Evolutionary conservation across 2,888 invertebrate genomes (phyloP).

Genomic region (Ametastegia equiseti): DNA sequence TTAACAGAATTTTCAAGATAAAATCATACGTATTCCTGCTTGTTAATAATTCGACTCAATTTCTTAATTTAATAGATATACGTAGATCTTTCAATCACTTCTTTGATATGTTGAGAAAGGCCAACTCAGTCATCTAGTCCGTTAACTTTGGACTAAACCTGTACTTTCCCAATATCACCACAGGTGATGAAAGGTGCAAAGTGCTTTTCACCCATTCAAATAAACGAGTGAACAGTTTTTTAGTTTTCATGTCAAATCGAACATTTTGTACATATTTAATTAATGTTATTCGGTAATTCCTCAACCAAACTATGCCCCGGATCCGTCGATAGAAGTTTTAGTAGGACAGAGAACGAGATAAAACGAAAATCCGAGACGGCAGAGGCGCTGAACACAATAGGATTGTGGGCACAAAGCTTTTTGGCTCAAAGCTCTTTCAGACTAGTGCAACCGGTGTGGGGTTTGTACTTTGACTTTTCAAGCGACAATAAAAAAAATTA

Average conservation of each 20-base stretch:
- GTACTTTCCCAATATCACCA: background rate
- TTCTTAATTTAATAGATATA: no score
- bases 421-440: background rate
- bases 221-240: background rate
- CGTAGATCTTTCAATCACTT: no score
- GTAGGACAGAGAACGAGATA: background rate
- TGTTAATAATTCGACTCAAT: no score
- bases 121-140: no score
- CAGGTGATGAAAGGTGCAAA: background rate
- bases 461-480: background rate
- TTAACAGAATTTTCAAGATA: no score
- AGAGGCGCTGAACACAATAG: background rate
- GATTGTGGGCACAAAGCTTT: constrained; percentile 14
- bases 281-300: background rate
- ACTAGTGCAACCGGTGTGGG: background rate
- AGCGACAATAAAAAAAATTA: background rate
- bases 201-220: background rate
- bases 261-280: no score
- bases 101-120: no score
- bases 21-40: no score
- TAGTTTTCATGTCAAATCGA: background rate
- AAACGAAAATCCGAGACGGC: background rate
- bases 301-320: background rate
- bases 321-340: background rate
- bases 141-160: no score